A percentile compares a stretch with the other conserved stretches of the same genome.
Conservation (phyloP, 2,797 vertebrate species). For the Cirrhinus molitorella region DNA sequence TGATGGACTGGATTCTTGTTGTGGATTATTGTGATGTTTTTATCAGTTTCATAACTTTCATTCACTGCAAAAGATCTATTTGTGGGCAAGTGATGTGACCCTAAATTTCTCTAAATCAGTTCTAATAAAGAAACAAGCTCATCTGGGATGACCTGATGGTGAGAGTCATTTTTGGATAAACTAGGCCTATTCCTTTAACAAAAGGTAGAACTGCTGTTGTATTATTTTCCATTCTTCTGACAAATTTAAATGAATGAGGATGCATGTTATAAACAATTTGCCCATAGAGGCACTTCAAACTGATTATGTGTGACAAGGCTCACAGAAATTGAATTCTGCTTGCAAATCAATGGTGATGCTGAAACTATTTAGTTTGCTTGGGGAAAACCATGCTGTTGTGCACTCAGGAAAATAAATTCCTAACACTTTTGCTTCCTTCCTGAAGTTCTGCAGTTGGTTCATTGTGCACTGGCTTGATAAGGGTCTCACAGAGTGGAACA, state of each 20-base stretch:
- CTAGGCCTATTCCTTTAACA: neutral
- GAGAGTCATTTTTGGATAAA: neutral
- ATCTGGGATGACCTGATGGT: neutral
- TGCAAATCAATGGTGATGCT: neutral
- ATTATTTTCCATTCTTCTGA: neutral
- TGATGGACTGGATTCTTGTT: neutral
- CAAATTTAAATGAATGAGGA: neutral
- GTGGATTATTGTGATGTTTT: neutral
- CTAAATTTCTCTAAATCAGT: neutral
- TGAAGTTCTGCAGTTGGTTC: conserved; percentile 8
- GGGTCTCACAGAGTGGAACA: neutral
- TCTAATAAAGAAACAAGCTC: neutral
- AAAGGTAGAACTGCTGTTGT: neutral
- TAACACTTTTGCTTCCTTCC: conserved; percentile 31
- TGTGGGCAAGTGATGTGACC: neutral
- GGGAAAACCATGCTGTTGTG: neutral
- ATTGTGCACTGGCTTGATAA: conserved; percentile 36
- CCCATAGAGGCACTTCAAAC: neutral
- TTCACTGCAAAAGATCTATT: neutral
- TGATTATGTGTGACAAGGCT: conserved; percentile 19
- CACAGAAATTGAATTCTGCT: conserved; percentile 14
- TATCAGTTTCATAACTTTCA: neutral
- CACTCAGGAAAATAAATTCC: conserved; percentile 37
- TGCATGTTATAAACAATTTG: neutral
- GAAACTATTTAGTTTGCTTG: neutral